Conservation (phyloP, 1,140 invertebrate species). For the Caenorhabditis briggsae region DNA sequence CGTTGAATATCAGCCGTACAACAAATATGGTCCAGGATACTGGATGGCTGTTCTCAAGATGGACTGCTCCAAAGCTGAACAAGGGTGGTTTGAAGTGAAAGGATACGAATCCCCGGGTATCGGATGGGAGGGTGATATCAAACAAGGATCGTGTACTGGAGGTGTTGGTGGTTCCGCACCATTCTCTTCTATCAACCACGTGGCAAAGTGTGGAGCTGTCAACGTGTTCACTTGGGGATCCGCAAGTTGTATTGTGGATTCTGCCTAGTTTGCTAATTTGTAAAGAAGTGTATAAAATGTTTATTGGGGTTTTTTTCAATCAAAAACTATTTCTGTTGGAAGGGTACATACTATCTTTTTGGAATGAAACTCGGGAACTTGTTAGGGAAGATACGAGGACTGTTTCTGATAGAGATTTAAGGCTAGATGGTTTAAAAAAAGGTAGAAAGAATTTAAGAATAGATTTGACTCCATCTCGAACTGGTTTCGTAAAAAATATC, state of each 20-base stretch:
- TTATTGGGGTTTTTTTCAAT: neutral
- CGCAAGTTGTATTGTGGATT: conserved; percentile 76
- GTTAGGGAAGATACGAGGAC: neutral
- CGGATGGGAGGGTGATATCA: conserved; percentile 77
- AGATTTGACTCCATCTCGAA: conserved; percentile 14
- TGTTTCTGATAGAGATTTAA: neutral
- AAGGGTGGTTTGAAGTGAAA: conserved; percentile 80
- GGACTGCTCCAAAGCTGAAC: conserved; percentile 79
- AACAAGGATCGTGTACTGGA: conserved; percentile 73
- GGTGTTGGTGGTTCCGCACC: conserved; percentile 72
- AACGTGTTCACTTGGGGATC: conserved; percentile 79
- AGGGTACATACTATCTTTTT: neutral
- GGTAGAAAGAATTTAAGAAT: neutral
- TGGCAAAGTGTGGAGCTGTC: conserved; percentile 79
- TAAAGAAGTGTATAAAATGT: conserved; percentile 1
- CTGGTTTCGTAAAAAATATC: conserved; percentile 16
- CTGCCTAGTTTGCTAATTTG: conserved; percentile 58
- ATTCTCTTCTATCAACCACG: conserved; percentile 77
- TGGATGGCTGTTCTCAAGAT: conserved; percentile 80
- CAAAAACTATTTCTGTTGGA: neutral
- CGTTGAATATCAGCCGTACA: conserved; percentile 77
- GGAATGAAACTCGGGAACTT: neutral
- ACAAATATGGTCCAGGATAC: conserved; percentile 79
- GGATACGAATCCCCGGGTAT: conserved; percentile 70
- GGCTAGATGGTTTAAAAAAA: neutral